A percentile compares a stretch with the other conserved stretches of the same genome.
Conservation (phyloP, 2,888 invertebrate genomes). For the Rhingia rostrata region DNA sequence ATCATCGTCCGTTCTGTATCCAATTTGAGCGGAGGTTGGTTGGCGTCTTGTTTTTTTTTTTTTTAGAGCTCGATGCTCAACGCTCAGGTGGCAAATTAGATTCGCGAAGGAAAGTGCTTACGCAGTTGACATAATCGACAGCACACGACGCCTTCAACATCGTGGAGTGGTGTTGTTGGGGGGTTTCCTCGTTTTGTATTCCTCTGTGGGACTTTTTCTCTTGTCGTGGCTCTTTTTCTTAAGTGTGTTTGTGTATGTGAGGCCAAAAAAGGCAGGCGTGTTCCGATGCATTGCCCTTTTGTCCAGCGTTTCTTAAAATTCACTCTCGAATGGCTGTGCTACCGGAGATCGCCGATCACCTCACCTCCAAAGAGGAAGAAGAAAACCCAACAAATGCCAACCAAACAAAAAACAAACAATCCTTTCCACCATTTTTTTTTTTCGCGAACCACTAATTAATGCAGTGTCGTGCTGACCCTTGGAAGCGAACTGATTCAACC, state of each 20-base stretch:
- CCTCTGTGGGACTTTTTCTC: conserved; percentile 31
- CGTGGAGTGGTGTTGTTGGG: conserved; percentile 20
- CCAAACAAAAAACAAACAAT: conserved; percentile 41
- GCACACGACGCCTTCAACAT: conserved; percentile 60
- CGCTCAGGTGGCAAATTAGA: conserved; percentile 63
- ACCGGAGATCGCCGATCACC: conserved; percentile 19
- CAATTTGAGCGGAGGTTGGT: conserved; percentile 7
- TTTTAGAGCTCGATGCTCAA: no score
- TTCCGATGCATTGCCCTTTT: conserved; percentile 70
- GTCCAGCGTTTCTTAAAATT: conserved; percentile 68
- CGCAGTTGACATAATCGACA: conserved; percentile 74
- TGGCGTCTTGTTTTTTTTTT: not conserved
- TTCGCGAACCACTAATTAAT: conserved; percentile 64
- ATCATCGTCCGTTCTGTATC: conserved; percentile 32
- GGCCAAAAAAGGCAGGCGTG: conserved; percentile 71
- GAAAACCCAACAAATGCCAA: not conserved
- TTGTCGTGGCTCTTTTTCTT: not conserved
- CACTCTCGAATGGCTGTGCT: conserved; percentile 48
- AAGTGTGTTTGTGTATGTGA: conserved; percentile 11
- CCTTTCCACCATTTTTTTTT: conserved; percentile 64
- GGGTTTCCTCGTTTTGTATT: not conserved
- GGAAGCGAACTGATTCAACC: conserved; percentile 68
- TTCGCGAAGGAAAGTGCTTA: conserved; percentile 65
- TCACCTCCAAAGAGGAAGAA: not conserved
- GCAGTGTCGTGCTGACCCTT: conserved; percentile 74